These are phyloP conservation scores for Bombus sibiricus DNA, from an alignment of 1,140 invertebrate genomes.

Conservation along the genomic window DNA sequence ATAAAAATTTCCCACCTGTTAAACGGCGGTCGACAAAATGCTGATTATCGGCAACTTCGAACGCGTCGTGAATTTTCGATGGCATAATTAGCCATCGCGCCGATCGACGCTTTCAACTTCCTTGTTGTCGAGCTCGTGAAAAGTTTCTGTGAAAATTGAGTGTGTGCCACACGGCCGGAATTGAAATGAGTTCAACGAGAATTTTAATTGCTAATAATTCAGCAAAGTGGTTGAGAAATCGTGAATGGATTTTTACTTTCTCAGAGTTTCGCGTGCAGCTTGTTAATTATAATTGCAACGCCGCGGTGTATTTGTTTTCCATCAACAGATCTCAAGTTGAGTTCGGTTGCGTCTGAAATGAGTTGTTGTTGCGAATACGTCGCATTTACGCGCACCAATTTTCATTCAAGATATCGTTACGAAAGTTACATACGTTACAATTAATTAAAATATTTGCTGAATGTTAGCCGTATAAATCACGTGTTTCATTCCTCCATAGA, in stretches of 20 bases:
- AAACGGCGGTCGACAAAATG: neutral
- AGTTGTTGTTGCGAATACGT: neutral
- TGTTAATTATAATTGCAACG: neutral
- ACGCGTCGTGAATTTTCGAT: constrained; percentile 23
- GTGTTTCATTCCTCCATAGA: neutral
- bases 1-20: constrained; percentile 13
- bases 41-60: neutral
- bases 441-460: neutral
- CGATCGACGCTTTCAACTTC: neutral
- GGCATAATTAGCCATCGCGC: constrained; percentile 26
- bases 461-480: neutral
- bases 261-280: neutral
- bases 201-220: constrained; percentile 12
- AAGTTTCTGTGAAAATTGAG: constrained; percentile 22
- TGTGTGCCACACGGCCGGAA: neutral
- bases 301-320: neutral
- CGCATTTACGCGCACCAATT: neutral
- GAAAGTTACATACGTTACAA: neutral
- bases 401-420: neutral
- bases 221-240: neutral
- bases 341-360: neutral
- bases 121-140: constrained; percentile 20
- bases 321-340: neutral
- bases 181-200: neutral
- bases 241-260: neutral